Evolutionary conservation across 2,113 vertebrate species (phyloP).

Genomic region (Pionites leucogaster): DNA sequence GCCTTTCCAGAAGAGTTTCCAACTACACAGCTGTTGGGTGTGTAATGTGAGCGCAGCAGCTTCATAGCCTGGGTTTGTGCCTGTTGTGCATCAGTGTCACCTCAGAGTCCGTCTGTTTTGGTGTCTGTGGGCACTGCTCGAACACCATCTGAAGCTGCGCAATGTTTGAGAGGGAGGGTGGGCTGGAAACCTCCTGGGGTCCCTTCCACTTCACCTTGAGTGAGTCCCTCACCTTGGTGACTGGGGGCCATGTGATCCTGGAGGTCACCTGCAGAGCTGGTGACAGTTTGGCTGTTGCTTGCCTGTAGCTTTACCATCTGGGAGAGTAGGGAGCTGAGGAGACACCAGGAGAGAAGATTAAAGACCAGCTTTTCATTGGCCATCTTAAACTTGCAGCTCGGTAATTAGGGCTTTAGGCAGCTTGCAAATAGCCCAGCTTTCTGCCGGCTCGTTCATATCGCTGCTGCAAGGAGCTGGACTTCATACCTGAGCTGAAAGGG

Average conservation of each 20-base stretch:
- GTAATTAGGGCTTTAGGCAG: slow-evolving; percentile 43
- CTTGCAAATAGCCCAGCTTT: slow-evolving; percentile 10
- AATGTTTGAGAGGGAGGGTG: background rate
- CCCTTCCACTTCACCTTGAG: background rate
- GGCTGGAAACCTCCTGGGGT: background rate
- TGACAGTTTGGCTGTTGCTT: background rate
- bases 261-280: background rate
- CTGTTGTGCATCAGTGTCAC: background rate
- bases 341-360: background rate
- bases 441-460: fast-evolving
- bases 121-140: background rate
- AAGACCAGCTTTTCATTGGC: slow-evolving; percentile 48
- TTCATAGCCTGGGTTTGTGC: background rate
- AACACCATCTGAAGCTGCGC: background rate
- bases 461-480: background rate
- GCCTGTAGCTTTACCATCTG: background rate
- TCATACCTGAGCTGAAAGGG: background rate
- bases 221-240: background rate
- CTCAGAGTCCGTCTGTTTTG: background rate
- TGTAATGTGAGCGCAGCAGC: background rate
- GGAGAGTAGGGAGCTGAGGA: background rate
- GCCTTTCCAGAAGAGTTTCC: background rate
- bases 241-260: background rate
- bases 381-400: fast-evolving
- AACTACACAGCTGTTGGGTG: background rate